Base-by-base conservation (phyloP, 2,797 vertebrate genomes). In the Pteropus rufus region DNA sequence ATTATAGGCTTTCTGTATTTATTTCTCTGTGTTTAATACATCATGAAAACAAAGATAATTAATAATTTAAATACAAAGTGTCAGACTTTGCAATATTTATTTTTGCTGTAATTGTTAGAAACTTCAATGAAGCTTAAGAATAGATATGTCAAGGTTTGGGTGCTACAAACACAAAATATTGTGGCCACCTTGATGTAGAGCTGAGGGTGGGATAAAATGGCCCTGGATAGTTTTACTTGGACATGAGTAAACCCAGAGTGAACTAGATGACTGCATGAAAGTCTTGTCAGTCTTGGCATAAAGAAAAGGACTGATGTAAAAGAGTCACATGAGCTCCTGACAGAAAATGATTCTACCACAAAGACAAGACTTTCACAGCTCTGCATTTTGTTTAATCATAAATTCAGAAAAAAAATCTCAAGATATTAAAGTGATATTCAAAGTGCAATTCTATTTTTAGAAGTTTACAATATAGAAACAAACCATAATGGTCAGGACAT, bases 361-460 rank as follows among this genome's bases (percentile, higher is more conserved):
- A 34, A 26, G 24, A 19, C 10, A 29, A 72, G 56, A 24, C 10
- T 31, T 82, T 52, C 15, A 31, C 46, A 64, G 69, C 36, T 67
- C 10, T 15, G 49, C n/a, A 15, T 83, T 86, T 81, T 72, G n/a
- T 60, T 92, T 73, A 49, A 88, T 58, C 21, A 46, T 88, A 92
- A 82, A 75, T 79, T 49, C 52, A 82, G 44, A 70, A 54, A 80
- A 34, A 82, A 86, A 46, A 86, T 82, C 83, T 44, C 31, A 93
- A 69, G 7, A 41, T 65, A 83, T 39, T 88, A 79, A 70, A 34
- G 31, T 82, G 1, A 58, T 64, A 41, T 36, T 5, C 3, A 64
- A 90, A 64, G 26, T 44, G 7, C 1, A n/a, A 6, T 58, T 60
- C 9, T 75, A 39, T 91, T 91, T 85, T 15, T 36, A 31, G 44